Percentiles rank a stretch among this genome's conserved stretches.
These are phyloP conservation scores for Lithodes maja DNA, from an alignment of 2,888 invertebrate genomes.

Conservation along the genomic window DNA sequence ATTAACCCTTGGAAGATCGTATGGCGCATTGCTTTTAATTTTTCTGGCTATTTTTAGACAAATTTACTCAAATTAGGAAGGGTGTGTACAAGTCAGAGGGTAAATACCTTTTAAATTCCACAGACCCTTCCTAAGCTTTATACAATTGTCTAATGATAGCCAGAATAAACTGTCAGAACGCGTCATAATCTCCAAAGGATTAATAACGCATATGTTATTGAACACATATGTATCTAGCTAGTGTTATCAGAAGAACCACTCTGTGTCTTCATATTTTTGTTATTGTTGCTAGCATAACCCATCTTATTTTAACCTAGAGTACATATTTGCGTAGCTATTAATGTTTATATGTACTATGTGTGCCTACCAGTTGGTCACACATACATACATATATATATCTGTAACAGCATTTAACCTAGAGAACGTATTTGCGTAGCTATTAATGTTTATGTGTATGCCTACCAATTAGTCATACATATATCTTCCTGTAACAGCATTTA, in stretches of 20 bases:
- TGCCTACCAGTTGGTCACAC: neutral
- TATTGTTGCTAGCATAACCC: conserved; percentile 1
- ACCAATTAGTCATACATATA: neutral
- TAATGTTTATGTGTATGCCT: conserved; percentile 3
- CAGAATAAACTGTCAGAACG: too few species aligned
- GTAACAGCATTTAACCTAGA: neutral
- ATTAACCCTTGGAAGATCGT: neutral
- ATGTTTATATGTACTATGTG: conserved; percentile 1
- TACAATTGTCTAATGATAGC: too few species aligned
- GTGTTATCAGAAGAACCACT: neutral
- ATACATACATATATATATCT: neutral
- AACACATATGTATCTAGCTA: neutral
- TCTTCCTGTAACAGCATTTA: conserved; percentile 17
- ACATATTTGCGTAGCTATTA: conserved; percentile 7
- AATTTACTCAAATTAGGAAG: too few species aligned
- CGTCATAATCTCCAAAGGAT: too few species aligned
- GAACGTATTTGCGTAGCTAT: conserved; percentile 2
- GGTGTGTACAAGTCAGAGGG: too few species aligned
- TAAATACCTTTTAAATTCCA: too few species aligned
- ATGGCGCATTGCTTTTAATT: too few species aligned
- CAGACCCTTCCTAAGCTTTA: too few species aligned
- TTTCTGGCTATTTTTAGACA: too few species aligned
- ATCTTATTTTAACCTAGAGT: neutral
- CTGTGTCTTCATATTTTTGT: neutral
- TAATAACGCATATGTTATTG: neutral